These are phyloP conservation scores for Augochlorella aurata DNA, from an alignment of 2,888 invertebrate genomes.

Conservation along the genomic window DNA sequence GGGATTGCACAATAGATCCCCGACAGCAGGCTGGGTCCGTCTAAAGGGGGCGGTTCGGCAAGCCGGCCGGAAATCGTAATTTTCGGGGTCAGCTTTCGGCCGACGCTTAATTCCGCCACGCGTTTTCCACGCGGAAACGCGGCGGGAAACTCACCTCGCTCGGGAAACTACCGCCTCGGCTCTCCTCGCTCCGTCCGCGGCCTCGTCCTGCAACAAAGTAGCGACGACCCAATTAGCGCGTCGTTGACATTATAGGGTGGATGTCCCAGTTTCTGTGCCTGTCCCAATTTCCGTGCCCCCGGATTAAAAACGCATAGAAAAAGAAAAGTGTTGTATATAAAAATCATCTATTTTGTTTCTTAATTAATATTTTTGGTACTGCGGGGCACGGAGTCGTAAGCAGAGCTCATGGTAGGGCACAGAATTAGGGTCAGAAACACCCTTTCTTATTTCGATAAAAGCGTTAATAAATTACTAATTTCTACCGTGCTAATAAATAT, in stretches of 20 bases:
- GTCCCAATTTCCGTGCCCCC: too few species aligned
- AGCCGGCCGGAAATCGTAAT: constrained; percentile 50
- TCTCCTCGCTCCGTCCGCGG: constrained; percentile 6
- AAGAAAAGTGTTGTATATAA: too few species aligned
- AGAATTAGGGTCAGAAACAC: too few species aligned
- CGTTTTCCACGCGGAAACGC: constrained; percentile 23
- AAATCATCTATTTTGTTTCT: too few species aligned
- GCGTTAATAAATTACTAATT: too few species aligned
- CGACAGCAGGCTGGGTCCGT: constrained; percentile 8
- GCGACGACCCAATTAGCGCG: constrained; percentile 42
- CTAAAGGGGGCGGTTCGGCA: constrained; percentile 20
- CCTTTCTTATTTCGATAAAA: too few species aligned
- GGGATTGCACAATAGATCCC: not conserved
- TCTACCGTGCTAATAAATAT: too few species aligned
- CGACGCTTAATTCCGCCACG: constrained; percentile 36
- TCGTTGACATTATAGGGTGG: not conserved
- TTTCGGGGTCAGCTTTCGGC: constrained; percentile 35
- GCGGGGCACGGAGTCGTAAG: too few species aligned
- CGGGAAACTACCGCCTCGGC: constrained; percentile 20
- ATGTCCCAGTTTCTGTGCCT: not conserved
- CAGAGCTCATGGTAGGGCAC: too few species aligned
- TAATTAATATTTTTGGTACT: too few species aligned
- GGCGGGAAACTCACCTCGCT: constrained; percentile 58
- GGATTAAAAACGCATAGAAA: too few species aligned
- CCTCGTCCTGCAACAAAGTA: constrained; percentile 56